These are phyloP conservation scores for Acrobasis suavella DNA, from an alignment of 2,888 invertebrate species.

Conservation along the genomic window DNA sequence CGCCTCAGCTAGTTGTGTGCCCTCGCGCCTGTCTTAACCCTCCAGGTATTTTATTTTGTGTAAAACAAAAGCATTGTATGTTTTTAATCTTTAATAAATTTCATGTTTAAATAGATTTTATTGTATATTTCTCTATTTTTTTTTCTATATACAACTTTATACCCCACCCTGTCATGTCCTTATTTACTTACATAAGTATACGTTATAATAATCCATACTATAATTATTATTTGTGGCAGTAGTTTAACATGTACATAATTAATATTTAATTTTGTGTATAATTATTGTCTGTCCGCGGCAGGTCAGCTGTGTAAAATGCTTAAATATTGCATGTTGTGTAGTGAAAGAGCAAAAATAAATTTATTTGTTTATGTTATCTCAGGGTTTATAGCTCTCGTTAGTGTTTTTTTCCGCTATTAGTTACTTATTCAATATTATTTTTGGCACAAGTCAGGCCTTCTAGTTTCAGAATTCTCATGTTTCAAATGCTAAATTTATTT, in stretches of 20 bases:
- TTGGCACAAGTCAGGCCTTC: conserved; percentile 59
- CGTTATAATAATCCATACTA: conserved; percentile 56
- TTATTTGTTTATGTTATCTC: conserved; percentile 77
- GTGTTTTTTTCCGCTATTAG: conserved; percentile 59
- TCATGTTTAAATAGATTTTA: conserved; percentile 82
- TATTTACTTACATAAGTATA: conserved; percentile 69
- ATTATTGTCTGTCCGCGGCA: conserved; percentile 61
- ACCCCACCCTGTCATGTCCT: conserved; percentile 66
- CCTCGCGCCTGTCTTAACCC: conserved; percentile 57
- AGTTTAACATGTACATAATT: conserved; percentile 68
- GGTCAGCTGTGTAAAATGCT: conserved; percentile 68
- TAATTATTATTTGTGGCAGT: conserved; percentile 79
- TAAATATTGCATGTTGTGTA: conserved; percentile 78
- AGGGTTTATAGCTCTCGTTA: conserved; percentile 62
- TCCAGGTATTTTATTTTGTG: conserved; percentile 81
- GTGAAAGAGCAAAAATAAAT: conserved; percentile 62
- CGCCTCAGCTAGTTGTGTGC: conserved; percentile 49
- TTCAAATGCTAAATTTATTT: conserved; percentile 45
- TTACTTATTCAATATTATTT: conserved; percentile 59
- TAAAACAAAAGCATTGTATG: conserved; percentile 79
- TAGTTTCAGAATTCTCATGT: conserved; percentile 51
- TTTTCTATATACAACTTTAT: conserved; percentile 69
- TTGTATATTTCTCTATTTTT: conserved; percentile 80
- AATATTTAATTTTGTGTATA: conserved; percentile 62
- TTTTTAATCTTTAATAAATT: conserved; percentile 82